Percentiles rank a stretch among this genome's conserved stretches.
Evolutionary conservation across 2,888 invertebrate genomes (phyloP).

Genomic region (Baccha elongata): DNA sequence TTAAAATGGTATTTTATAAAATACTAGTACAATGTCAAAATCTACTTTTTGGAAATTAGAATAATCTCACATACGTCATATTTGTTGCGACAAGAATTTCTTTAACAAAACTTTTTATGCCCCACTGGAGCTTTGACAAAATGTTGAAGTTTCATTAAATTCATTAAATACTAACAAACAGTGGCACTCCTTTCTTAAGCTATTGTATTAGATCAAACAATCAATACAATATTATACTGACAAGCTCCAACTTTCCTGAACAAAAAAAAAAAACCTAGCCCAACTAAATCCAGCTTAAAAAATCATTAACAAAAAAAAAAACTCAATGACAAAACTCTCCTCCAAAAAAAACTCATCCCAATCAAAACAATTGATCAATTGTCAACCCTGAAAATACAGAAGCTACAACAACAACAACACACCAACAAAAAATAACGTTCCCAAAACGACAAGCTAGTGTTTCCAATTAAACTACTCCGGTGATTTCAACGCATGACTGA

Average conservation of each 20-base stretch:
- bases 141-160: no score
- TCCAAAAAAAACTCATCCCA: conserved; percentile 26
- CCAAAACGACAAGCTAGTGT: conserved; percentile 27
- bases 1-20: no score
- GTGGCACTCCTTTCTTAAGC: neutral
- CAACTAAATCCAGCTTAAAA: conserved; percentile 24
- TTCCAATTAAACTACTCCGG: conserved; percentile 68
- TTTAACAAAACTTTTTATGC: no score
- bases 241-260: conserved; percentile 15
- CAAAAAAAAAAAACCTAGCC: conserved; percentile 12
- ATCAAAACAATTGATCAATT: conserved; percentile 39
- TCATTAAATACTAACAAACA: no score
- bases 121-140: no score
- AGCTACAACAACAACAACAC: conserved; percentile 2
- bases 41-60: no score
- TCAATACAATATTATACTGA: conserved; percentile 1
- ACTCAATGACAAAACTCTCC: conserved; percentile 51
- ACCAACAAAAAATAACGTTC: conserved; percentile 20
- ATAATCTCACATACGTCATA: no score
- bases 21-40: no score
- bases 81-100: no score
- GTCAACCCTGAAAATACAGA: neutral
- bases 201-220: neutral
- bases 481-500: conserved; percentile 73
- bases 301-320: conserved; percentile 13